phyloP scores from a whole-genome alignment of 2,113 vertebrate genomes.

The Mustela lutreola region DNA sequence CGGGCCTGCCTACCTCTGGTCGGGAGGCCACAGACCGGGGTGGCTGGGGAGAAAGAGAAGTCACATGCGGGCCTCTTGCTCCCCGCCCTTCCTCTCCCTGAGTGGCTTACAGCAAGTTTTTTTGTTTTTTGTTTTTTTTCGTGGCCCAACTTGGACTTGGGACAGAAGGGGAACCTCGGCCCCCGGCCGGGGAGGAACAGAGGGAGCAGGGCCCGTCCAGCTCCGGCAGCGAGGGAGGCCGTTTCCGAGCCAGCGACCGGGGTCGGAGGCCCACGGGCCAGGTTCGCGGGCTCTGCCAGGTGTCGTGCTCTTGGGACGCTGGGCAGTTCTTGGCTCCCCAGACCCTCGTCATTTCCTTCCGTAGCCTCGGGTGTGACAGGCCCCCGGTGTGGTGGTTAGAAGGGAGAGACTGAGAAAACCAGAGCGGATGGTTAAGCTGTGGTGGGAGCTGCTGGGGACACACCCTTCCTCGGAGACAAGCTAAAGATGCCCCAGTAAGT shows the following conservation, averaged over 20 bases:
- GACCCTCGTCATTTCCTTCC: neutral
- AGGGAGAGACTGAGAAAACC: neutral
- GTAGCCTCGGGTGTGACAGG: neutral
- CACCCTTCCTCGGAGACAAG: fast-evolving
- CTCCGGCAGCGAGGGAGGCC: too few species aligned
- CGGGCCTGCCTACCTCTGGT: neutral
- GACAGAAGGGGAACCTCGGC: neutral
- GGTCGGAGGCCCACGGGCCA: fast-evolving
- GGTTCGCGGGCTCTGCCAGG: neutral
- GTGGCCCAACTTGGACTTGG: neutral
- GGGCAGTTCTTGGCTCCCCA: neutral
- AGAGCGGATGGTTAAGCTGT: neutral
- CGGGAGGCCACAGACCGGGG: neutral
- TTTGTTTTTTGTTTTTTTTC: neutral
- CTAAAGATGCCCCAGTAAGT: fast-evolving
- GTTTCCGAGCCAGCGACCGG: neutral
- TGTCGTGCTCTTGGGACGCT: neutral
- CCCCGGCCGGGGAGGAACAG: neutral
- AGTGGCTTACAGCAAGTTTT: neutral
- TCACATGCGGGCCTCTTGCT: neutral
- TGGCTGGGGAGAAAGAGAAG: neutral
- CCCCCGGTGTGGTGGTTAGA: too few species aligned
- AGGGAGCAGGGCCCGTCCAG: neutral
- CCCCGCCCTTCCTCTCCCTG: neutral
- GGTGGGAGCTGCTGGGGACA: neutral